These are phyloP conservation scores for Gymnothorax reevesii DNA, from an alignment of 2,797 vertebrate species.

Conservation along the genomic window DNA sequence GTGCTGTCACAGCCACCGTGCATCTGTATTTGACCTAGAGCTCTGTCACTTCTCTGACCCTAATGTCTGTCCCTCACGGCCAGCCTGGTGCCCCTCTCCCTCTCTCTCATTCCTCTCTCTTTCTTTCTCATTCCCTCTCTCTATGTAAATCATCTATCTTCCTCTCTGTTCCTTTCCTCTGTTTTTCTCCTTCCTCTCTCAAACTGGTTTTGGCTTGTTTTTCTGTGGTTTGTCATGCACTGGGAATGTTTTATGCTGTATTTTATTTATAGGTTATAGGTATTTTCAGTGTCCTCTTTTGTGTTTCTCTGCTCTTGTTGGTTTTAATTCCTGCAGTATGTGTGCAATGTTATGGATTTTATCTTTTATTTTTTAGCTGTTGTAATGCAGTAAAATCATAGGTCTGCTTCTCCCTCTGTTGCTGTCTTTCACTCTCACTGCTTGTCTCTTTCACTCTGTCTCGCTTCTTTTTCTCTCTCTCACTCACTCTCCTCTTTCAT, in stretches of 20 bases:
- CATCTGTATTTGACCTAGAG: slow-evolving; percentile 61
- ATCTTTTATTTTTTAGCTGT: no score
- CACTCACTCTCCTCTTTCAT: not conserved
- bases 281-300: no score
- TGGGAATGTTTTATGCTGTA: no score
- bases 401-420: not conserved
- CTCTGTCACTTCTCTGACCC: slow-evolving; percentile 51
- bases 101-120: not conserved
- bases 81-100: not conserved
- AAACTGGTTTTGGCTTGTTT: no score
- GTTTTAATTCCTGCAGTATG: no score
- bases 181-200: not conserved
- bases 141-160: not conserved
- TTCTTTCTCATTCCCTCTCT: not conserved
- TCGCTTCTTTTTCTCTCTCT: not conserved
- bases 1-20: slow-evolving; percentile 35
- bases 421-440: not conserved
- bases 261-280: no score
- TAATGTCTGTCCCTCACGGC: slow-evolving; percentile 36
- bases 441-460: not conserved
- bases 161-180: not conserved
- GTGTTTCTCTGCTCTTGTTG: no score
- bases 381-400: no score
- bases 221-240: no score
- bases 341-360: no score